Evolutionary conservation across 1,140 invertebrate genomes (phyloP), one percentile per base, ranked within the genome.

Genomic region (Schlechtendalia chinensis): DNA sequence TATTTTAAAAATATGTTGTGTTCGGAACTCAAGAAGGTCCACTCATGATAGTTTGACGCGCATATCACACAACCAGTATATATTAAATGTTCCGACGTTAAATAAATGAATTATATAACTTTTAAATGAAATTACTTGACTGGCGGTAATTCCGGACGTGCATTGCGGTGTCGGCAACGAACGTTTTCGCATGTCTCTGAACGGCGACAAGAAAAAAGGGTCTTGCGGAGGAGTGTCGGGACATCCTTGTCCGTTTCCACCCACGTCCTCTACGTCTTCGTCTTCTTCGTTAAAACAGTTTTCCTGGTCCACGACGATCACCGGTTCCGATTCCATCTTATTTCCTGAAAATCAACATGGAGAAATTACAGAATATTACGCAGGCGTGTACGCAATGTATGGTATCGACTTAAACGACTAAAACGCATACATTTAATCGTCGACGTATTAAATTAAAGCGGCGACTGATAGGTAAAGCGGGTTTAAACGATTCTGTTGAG

Each of bases 141-240:
- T 93, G 54, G 93, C 93, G 14, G 93, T 94, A 82, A 93, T 93
- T 59, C 93, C 93, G 50, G 91, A 90, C 65, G 92, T 93, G 83
- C 93, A 93, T 82, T 92, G 90, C 12, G 92, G 93, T 0, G 93
- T 93, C 2, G 93, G 93, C 82, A 94, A 86, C 11, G 93, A 94
- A 83, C 93, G 91, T 84, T 94, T 94, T 72, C 93, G 88, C 1
- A 90, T 89, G 82, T 91, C 90, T 39, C 91, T 87, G 89, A 91
- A 94, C 1, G 93, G 93, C 5, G 92, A 93, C 12, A 94, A 85
- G 47, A 94, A 87, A 86, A 92, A 93, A 0, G 93, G 92, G 85
- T 94, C 93, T 58, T 81, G 82, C 85, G 82, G 89, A 90, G 74
- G 89, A 88, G 16, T 59, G 16, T 88, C 87, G 1, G 90, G 89